A percentile compares a stretch with the other conserved stretches of the same genome.
These are phyloP conservation scores for Plagiodera versicolora DNA, from an alignment of 2,888 invertebrate species.

Conservation along the genomic window DNA sequence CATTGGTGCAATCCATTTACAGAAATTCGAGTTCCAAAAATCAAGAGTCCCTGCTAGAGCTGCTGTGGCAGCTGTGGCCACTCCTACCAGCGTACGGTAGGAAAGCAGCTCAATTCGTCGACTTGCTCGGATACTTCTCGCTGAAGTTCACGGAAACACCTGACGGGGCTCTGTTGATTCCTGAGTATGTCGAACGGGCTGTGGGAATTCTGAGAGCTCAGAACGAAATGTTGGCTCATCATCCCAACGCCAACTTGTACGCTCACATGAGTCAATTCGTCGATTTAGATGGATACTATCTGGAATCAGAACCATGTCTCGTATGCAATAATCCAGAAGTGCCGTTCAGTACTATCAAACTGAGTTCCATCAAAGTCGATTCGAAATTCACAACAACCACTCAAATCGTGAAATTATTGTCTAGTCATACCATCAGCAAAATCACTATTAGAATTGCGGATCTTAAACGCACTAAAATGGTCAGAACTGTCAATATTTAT, in stretches of 20 bases:
- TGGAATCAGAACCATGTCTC: constrained; percentile 96
- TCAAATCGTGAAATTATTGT: constrained; percentile 94
- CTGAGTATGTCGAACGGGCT: constrained; percentile 82
- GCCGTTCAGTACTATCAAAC: constrained; percentile 85
- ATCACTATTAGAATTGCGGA: constrained; percentile 92
- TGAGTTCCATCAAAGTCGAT: constrained; percentile 92
- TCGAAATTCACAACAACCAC: constrained; percentile 98
- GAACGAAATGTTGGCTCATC: constrained; percentile 84
- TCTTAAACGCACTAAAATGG: constrained; percentile 96
- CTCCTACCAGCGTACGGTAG: constrained; percentile 86
- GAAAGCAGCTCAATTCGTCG: constrained; percentile 95
- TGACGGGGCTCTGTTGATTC: constrained; percentile 55
- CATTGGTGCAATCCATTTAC: constrained; percentile 79
- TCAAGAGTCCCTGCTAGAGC: constrained; percentile 77
- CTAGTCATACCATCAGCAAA: constrained; percentile 93
- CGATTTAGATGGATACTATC: constrained; percentile 92
- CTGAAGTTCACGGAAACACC: constrained; percentile 81
- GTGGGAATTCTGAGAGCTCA: constrained; percentile 85
- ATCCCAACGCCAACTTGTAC: constrained; percentile 93
- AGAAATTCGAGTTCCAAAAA: constrained; percentile 78
- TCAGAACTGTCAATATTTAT: constrained; percentile 91
- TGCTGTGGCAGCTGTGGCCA: constrained; percentile 92
- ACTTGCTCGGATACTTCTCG: constrained; percentile 92
- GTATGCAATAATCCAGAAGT: constrained; percentile 98
- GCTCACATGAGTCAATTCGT: constrained; percentile 91